Evolutionary conservation across 2,113 vertebrate species (phyloP).

Genomic region (Microcebus lehilahytsara): DNA sequence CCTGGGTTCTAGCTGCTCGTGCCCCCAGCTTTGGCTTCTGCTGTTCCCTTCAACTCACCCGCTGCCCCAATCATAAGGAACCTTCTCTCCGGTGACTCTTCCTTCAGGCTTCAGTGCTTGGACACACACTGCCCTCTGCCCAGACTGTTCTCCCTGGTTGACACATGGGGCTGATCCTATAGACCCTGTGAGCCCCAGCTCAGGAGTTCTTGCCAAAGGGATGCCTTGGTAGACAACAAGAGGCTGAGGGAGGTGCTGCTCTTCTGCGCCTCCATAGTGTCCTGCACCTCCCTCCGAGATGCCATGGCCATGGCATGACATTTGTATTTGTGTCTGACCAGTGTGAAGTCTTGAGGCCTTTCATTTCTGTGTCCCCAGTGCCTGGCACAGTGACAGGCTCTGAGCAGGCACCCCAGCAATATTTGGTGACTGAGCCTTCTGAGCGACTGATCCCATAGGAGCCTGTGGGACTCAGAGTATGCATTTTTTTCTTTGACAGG

Average conservation of each 20-base stretch:
- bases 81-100: background rate
- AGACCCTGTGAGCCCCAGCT: background rate
- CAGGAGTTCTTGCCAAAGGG: background rate
- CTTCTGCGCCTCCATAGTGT: accelerated
- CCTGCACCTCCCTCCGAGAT: background rate
- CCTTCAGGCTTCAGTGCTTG: background rate
- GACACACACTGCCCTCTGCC: background rate
- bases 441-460: background rate
- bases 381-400: background rate
- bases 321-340: background rate
- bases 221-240: background rate
- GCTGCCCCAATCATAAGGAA: background rate
- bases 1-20: background rate
- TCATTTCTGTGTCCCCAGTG: background rate
- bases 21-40: background rate
- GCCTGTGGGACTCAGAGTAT: background rate
- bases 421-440: background rate
- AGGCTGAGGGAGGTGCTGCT: background rate
- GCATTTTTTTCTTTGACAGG: background rate
- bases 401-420: background rate
- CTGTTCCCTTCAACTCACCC: background rate
- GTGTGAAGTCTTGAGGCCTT: background rate
- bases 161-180: background rate
- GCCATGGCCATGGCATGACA: background rate
- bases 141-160: background rate